A percentile compares a stretch with the other conserved stretches of the same genome.
phyloP scores from a whole-genome alignment of 2,797 vertebrate genomes.

The Parauchenoglanis punctatus region DNA sequence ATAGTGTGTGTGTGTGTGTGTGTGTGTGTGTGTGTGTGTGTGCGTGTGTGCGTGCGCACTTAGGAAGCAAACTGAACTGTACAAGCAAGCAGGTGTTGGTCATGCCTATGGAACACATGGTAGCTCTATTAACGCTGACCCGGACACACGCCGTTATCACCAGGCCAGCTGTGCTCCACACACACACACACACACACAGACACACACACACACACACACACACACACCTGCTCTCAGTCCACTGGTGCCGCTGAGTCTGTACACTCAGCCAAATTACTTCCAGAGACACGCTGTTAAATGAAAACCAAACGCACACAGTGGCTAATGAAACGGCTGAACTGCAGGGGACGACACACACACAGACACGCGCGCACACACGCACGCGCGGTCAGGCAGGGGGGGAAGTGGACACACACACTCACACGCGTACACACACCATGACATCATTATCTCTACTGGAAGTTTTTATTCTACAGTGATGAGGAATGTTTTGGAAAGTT shows the following conservation, averaged over 20 bases:
- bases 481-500: not conserved
- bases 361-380: conserved; percentile 10
- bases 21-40: conserved; percentile 37
- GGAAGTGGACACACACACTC: not conserved
- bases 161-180: conserved; percentile 47
- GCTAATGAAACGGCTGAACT: conserved; percentile 22
- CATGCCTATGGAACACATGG: conserved; percentile 35
- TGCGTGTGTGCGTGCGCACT: no score
- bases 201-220: conserved; percentile 38
- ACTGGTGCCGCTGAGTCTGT: conserved; percentile 42
- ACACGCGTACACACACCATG: conserved; percentile 10
- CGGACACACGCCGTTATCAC: conserved; percentile 39
- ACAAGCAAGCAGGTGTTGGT: conserved; percentile 46
- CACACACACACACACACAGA: conserved; percentile 39
- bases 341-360: conserved; percentile 10
- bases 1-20: conserved; percentile 8
- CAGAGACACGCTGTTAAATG: conserved; percentile 38
- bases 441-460: not conserved
- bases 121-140: conserved; percentile 45
- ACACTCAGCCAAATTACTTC: conserved; percentile 45
- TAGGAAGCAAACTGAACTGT: conserved; percentile 24
- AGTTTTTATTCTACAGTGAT: not conserved
- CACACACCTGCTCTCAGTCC: conserved; percentile 30
- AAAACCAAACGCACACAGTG: conserved; percentile 26
- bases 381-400: not conserved